Conservation (phyloP, 2,888 invertebrate genomes). For the Nephrotoma appendiculata region DNA sequence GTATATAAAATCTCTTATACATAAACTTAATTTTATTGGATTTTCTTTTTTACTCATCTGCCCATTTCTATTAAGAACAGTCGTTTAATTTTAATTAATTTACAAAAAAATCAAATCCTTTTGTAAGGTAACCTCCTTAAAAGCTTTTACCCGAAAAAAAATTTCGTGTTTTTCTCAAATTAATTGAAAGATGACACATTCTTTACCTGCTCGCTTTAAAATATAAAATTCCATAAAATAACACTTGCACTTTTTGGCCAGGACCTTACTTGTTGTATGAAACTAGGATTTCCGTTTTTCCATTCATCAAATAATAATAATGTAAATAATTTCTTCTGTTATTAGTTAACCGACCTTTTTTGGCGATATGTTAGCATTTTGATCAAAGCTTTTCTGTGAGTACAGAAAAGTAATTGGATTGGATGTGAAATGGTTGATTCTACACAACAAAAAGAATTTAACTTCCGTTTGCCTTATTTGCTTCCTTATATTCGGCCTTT, state of each 20-base stretch:
- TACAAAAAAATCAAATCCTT: not conserved
- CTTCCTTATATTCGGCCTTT: not conserved
- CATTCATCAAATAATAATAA: not conserved
- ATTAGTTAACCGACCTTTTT: not conserved
- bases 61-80: too few species aligned
- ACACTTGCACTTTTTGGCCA: not conserved
- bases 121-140: not conserved
- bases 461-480: not conserved
- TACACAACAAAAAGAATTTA: not conserved
- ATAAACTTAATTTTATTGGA: not conserved
- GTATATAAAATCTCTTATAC: not conserved
- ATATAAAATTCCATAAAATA: not conserved
- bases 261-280: not conserved
- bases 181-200: not conserved
- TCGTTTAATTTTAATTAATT: not conserved
- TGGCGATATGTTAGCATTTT: not conserved
- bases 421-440: not conserved
- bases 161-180: not conserved
- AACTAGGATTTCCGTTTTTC: not conserved
- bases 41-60: not conserved
- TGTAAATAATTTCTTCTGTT: not conserved
- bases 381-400: not conserved
- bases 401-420: not conserved
- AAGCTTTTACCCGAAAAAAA: not conserved
- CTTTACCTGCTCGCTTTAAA: not conserved